phyloP scores from a whole-genome alignment of 1,140 invertebrate species.

The Papilio aristodemus region DNA sequence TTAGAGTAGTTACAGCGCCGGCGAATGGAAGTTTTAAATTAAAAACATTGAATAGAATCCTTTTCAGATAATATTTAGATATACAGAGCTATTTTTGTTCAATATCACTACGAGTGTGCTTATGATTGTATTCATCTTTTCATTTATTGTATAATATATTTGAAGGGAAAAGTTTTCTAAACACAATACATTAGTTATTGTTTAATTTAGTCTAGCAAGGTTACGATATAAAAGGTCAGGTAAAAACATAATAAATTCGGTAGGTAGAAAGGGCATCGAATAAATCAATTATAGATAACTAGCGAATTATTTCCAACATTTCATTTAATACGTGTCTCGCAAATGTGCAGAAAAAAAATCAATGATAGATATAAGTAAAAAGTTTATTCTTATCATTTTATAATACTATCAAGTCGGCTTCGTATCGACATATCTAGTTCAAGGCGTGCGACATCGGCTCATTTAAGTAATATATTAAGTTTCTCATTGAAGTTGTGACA shows the following conservation, averaged over 20 bases:
- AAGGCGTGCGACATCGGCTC: not conserved
- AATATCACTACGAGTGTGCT: not conserved
- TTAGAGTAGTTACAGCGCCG: not conserved
- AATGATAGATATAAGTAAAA: not conserved
- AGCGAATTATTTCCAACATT: no score
- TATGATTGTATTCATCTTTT: slow-evolving; percentile 12
- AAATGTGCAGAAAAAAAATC: not conserved
- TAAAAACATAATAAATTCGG: no score
- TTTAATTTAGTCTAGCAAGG: not conserved
- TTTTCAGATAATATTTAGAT: slow-evolving; percentile 20
- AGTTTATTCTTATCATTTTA: slow-evolving; percentile 8
- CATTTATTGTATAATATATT: not conserved
- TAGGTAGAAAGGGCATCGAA: no score
- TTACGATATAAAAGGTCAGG: no score
- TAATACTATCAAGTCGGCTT: not conserved
- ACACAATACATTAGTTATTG: slow-evolving; percentile 5
- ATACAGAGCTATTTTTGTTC: not conserved
- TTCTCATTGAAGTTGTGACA: slow-evolving; percentile 26
- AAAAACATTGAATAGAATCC: slow-evolving; percentile 19
- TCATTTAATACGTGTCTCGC: no score
- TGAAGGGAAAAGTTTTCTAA: not conserved
- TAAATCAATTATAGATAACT: no score
- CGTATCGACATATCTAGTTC: slow-evolving; percentile 23
- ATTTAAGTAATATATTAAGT: slow-evolving; percentile 29
- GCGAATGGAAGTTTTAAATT: slow-evolving; percentile 11